Evolutionary conservation across 1,140 invertebrate genomes (phyloP), one percentile per base, ranked within the genome.

Genomic region (Drosophila sucinea): DNA sequence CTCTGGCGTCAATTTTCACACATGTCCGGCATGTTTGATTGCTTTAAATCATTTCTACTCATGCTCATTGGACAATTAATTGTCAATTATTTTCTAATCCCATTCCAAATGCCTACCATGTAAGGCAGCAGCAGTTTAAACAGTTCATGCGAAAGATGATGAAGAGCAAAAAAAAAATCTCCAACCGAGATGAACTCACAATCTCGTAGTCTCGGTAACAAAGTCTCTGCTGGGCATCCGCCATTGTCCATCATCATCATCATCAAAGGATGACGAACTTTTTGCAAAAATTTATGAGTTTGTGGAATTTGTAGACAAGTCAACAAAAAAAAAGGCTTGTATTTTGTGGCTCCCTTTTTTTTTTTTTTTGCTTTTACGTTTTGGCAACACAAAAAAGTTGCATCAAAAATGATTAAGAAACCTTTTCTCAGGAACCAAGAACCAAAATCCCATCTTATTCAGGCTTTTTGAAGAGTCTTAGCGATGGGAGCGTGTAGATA

Each of bases 221-320:
- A 47, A 47, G 35, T 38, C 10, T 44, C 4, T 44, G 0, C 6
- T 2, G 23, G 44, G 17, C 44, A 8, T 23, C 2, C 11, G 44
- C 73, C 81, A 80, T 78, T 80, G 73, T 75, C 57, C 38, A 47
- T 58, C 47, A 47, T 23, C 69, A 41, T 54, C 62, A 60, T 70
- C 75, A 67, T 51, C 61, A 79, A 75, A 82, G 73, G 67, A 86
- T 84, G 81, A 84, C 78, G 73, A 81, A 85, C 81, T 79, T 57
- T 65, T 58, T 67, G 66, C 74, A 82, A 65, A 86, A 69, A 86
- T 86, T 82, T 87, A 86, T 86, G 82, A 87, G 83, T 86, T 86
- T 86, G 82, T 74, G 79, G 82, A 86, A 86, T 79, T 82, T 79
- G 44, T 64, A 47, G 76, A 77, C 79, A 76, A 86, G 75, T 67